A percentile compares a stretch with the other conserved stretches of the same genome.
These are phyloP conservation scores for Seira ritae DNA, from an alignment of 2,888 invertebrate genomes.

Conservation along the genomic window DNA sequence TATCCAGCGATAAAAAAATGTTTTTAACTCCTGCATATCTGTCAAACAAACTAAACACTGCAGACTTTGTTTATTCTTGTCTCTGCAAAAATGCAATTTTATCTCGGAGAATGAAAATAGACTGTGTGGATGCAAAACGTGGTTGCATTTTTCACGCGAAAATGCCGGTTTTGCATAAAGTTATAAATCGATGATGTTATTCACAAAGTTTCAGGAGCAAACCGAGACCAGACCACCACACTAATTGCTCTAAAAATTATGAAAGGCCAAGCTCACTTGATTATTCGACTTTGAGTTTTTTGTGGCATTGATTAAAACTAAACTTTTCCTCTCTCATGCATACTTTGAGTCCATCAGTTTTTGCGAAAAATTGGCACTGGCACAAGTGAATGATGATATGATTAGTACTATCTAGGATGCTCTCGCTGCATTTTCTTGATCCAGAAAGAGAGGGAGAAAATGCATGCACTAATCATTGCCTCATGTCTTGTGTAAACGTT, in stretches of 20 bases:
- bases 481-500: no score
- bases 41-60: not conserved
- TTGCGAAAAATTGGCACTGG: constrained; percentile 52
- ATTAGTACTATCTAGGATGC: no score
- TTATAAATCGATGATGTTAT: not conserved
- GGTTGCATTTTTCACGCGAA: not conserved
- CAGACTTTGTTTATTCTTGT: not conserved
- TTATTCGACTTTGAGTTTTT: not conserved
- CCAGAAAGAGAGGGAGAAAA: no score
- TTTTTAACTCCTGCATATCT: not conserved
- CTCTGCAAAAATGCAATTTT: not conserved
- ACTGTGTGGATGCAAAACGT: no score
- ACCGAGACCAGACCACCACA: not conserved
- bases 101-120: no score
- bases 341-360: not conserved
- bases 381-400: constrained; percentile 26
- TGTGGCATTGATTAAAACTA: constrained; percentile 48
- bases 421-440: no score
- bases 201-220: no score
- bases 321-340: no score
- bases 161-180: constrained; percentile 2
- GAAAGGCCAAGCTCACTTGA: not conserved
- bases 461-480: no score
- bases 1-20: not conserved
- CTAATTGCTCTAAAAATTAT: not conserved